Evolutionary conservation across 2,113 vertebrate genomes (phyloP).

Genomic region (Beaufortia kweichowensis): DNA sequence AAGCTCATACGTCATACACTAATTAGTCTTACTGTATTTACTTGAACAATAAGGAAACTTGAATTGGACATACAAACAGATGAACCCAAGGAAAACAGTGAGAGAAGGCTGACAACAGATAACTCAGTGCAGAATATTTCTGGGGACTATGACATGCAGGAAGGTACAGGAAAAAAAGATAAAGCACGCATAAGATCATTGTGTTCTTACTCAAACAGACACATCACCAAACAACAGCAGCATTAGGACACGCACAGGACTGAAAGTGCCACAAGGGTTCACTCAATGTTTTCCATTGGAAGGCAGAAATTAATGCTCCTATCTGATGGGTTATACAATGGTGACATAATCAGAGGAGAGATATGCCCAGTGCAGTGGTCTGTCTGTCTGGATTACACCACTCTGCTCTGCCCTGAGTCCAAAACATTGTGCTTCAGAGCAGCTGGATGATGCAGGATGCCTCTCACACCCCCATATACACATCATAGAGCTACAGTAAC

Average conservation of each 20-base stretch:
- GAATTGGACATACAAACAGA: not conserved
- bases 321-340: slow-evolving; percentile 10
- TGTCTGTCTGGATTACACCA: not conserved
- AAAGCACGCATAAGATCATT: not conserved
- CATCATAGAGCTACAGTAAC: not conserved
- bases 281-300: slow-evolving; percentile 30
- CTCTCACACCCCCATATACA: too few species aligned
- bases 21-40: not conserved
- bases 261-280: slow-evolving; percentile 14
- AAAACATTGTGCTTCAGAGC: not conserved
- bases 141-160: too few species aligned
- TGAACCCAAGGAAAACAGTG: not conserved
- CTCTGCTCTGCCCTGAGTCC: not conserved
- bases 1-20: not conserved
- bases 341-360: slow-evolving; percentile 27
- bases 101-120: not conserved
- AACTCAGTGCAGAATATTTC: too few species aligned
- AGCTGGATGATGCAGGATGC: not conserved
- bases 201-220: not conserved
- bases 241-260: not conserved
- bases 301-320: slow-evolving; percentile 1
- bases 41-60: not conserved
- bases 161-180: not conserved
- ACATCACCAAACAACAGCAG: not conserved
- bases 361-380: not conserved